phyloP scores from a whole-genome alignment of 1,140 invertebrate genomes.

The Littorina saxatilis region DNA sequence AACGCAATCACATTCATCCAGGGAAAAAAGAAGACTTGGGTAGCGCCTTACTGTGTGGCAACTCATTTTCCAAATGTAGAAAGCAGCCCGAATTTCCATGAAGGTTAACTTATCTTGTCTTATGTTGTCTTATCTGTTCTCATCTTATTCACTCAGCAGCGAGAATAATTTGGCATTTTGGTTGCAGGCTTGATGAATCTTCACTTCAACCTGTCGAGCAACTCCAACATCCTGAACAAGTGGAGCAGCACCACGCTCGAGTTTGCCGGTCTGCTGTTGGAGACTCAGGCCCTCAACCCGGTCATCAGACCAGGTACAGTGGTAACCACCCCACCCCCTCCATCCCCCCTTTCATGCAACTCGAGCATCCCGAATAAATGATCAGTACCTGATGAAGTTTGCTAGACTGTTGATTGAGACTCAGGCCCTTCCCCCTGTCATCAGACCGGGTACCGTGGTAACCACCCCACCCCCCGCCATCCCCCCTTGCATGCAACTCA shows the following conservation, averaged over 20 bases:
- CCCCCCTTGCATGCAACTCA: no score
- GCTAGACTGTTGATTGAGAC: constrained; percentile 79
- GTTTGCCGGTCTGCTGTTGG: constrained; percentile 81
- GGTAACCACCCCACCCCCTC: no score
- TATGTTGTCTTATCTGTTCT: no score
- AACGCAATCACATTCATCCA: no score
- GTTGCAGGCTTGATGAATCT: constrained; percentile 74
- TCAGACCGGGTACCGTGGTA: constrained; percentile 19
- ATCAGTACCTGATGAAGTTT: constrained; percentile 86
- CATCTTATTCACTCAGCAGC: no score
- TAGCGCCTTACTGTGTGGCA: no score
- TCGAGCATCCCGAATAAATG: constrained; percentile 92
- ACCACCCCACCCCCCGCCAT: no score
- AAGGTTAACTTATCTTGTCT: no score
- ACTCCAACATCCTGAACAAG: constrained; percentile 91
- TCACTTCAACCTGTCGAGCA: constrained; percentile 88
- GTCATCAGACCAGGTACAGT: constrained; percentile 28
- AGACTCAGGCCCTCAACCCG: constrained; percentile 43
- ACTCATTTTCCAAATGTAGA: no score
- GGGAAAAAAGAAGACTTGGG: no score
- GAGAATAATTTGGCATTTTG: no score
- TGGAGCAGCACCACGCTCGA: constrained; percentile 91
- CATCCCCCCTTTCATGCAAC: constrained; percentile 90
- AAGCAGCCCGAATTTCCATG: no score
- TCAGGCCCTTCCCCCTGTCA: constrained; percentile 47